Percentiles rank a stretch among this genome's conserved stretches.
Conservation (phyloP, 2,888 invertebrate species). For the Drosophila neonasuta region DNA sequence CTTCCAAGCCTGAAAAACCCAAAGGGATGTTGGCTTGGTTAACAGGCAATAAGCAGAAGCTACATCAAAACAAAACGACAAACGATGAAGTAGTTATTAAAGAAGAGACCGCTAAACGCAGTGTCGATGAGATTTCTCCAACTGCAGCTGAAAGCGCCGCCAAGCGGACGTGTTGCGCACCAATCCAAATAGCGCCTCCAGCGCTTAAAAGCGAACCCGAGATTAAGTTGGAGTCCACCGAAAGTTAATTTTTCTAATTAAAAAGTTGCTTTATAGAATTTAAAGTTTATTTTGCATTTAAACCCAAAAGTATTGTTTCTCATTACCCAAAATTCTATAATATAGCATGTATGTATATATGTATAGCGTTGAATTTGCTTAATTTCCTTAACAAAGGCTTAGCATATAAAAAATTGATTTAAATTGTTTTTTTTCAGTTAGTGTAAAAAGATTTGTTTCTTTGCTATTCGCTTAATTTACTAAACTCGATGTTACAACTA, state of each 20-base stretch:
- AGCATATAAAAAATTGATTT: conserved; percentile 61
- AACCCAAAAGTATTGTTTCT: conserved; percentile 60
- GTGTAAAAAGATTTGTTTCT: conserved; percentile 34
- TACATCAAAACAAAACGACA: conserved; percentile 27
- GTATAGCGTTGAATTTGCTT: conserved; percentile 42
- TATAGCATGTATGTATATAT: conserved; percentile 36
- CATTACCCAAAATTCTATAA: conserved; percentile 50
- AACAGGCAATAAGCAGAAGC: conserved; percentile 54
- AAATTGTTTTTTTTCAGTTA: conserved; percentile 51
- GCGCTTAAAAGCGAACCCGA: conserved; percentile 3
- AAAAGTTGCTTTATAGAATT: conserved; percentile 33
- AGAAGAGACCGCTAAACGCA: conserved; percentile 31
- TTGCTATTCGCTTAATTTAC: conserved; percentile 48
- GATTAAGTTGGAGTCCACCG: conserved; percentile 28
- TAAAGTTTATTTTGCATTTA: conserved; percentile 69
- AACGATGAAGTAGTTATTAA: conserved; percentile 17
- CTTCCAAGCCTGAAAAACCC: conserved; percentile 55
- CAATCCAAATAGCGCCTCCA: conserved; percentile 8
- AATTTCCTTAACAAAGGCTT: conserved; percentile 55
- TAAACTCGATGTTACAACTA: conserved; percentile 45
- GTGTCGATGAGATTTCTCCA: conserved; percentile 17
- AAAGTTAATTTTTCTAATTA: not conserved
- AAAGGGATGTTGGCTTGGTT: conserved; percentile 79
- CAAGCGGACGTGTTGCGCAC: conserved; percentile 52
- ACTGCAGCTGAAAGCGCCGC: conserved; percentile 33